Percentiles rank a stretch among this genome's conserved stretches.
These are phyloP conservation scores for Drosophila saltans DNA, from an alignment of 1,140 invertebrate species.

Conservation along the genomic window DNA sequence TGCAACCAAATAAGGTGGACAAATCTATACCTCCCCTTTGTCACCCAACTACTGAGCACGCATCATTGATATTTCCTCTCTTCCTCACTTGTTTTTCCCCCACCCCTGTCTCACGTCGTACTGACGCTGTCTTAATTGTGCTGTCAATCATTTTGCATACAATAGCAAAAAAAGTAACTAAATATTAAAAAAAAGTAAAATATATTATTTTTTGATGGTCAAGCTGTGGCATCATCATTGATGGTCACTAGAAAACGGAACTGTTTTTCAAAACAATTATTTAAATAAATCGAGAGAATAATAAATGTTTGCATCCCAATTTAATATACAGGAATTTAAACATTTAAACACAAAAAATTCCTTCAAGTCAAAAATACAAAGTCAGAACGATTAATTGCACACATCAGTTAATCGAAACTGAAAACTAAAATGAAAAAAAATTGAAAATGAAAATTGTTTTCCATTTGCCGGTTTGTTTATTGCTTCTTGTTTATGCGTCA, in stretches of 20 bases:
- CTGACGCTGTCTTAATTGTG: slow-evolving; percentile 66
- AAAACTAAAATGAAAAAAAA: neutral
- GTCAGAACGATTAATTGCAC: slow-evolving; percentile 55
- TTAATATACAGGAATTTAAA: slow-evolving; percentile 48
- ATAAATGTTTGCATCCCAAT: slow-evolving; percentile 16
- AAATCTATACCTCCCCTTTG: neutral
- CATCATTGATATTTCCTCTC: neutral
- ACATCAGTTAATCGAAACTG: slow-evolving; percentile 34
- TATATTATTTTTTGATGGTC: slow-evolving; percentile 30
- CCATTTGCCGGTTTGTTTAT: slow-evolving; percentile 17
- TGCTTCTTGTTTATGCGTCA: slow-evolving; percentile 21
- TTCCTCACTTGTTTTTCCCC: neutral
- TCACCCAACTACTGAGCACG: neutral
- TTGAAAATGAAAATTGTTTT: neutral
- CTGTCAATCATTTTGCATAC: slow-evolving; percentile 81
- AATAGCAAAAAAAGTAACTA: slow-evolving; percentile 42
- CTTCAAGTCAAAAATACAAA: slow-evolving; percentile 61
- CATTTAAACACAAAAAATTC: slow-evolving; percentile 37
- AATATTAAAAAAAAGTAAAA: slow-evolving; percentile 29
- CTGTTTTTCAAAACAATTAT: slow-evolving; percentile 19
- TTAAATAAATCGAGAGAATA: slow-evolving; percentile 44
- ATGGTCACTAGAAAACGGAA: slow-evolving; percentile 13
- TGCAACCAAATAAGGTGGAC: slow-evolving; percentile 13
- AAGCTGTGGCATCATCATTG: slow-evolving; percentile 14
- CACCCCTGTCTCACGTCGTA: slow-evolving; percentile 30